Evolutionary conservation across 2,888 invertebrate genomes (phyloP).

Genomic region (Drosophila merina): DNA sequence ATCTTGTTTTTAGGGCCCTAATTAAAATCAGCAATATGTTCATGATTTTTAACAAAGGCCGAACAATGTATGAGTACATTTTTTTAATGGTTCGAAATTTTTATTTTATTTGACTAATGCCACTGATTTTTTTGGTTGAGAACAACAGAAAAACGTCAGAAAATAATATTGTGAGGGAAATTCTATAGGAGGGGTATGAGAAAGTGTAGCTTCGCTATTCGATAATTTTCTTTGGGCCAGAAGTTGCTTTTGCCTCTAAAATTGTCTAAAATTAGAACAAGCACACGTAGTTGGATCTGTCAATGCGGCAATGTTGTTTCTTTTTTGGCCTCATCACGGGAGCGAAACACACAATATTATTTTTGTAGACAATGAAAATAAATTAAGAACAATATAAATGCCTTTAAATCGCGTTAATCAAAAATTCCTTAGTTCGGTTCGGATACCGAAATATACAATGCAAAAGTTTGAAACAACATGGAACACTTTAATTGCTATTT

Average conservation of each 20-base stretch:
- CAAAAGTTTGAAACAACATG: constrained; percentile 28
- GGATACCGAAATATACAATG: constrained; percentile 29
- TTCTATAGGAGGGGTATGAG: neutral
- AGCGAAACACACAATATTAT: constrained; percentile 27
- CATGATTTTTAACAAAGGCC: neutral
- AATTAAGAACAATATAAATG: constrained; percentile 60
- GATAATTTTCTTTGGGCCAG: constrained; percentile 60
- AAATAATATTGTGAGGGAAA: constrained; percentile 31
- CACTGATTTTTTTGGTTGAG: constrained; percentile 31
- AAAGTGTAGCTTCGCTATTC: constrained; percentile 32
- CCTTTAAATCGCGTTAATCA: constrained; percentile 33
- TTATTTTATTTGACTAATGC: neutral
- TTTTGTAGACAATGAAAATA: constrained; percentile 59
- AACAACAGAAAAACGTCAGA: constrained; percentile 57
- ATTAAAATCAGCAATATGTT: constrained; percentile 1
- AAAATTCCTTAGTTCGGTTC: constrained; percentile 45
- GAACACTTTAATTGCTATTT: constrained; percentile 32
- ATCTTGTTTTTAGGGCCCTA: neutral
- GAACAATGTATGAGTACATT: neutral
- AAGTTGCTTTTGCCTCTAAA: constrained; percentile 45
- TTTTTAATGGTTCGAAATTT: neutral
- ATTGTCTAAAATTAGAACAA: constrained; percentile 67
- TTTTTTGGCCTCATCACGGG: constrained; percentile 50
- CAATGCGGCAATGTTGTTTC: constrained; percentile 59
- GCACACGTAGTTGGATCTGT: constrained; percentile 75